Conservation (phyloP, 2,888 invertebrate genomes). For the Schrankia costaestrigalis region DNA sequence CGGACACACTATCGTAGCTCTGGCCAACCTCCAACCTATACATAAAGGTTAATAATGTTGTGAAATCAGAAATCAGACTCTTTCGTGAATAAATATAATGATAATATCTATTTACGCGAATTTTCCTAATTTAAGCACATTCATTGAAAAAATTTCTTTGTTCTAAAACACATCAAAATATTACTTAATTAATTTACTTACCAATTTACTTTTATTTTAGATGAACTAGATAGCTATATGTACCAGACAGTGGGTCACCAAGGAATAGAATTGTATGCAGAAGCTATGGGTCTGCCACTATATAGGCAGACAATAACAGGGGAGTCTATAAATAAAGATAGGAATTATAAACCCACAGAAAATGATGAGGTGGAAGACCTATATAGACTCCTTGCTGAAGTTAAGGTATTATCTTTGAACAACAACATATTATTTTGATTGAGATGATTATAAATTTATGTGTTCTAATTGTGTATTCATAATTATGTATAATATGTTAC, state of each 20-base stretch:
- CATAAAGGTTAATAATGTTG: constrained; percentile 83
- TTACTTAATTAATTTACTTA: neutral
- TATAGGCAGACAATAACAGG: constrained; percentile 93
- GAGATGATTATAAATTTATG: too few species aligned
- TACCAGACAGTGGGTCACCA: constrained; percentile 99
- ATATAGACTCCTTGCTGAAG: constrained; percentile 87
- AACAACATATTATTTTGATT: too few species aligned
- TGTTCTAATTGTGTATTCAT: too few species aligned
- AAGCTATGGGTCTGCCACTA: constrained; percentile 96
- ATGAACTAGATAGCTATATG: constrained; percentile 98
- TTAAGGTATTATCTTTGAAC: constrained; percentile 80
- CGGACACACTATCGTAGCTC: constrained; percentile 96
- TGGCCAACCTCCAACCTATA: constrained; percentile 96
- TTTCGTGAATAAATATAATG: too few species aligned
- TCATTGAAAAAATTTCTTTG: too few species aligned
- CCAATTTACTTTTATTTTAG: constrained; percentile 60
- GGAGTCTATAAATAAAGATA: constrained; percentile 88
- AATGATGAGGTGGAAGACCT: constrained; percentile 99
- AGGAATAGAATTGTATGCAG: constrained; percentile 93
- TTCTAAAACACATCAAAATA: neutral
- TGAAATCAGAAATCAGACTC: too few species aligned
- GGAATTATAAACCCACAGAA: constrained; percentile 88
- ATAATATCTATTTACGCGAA: too few species aligned
- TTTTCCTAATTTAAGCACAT: too few species aligned
- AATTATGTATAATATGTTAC: too few species aligned